Evolutionary conservation across 37 sponge, comb jelly and placozoan species (phyloP).

Genomic region (Agelas oroides): DNA sequence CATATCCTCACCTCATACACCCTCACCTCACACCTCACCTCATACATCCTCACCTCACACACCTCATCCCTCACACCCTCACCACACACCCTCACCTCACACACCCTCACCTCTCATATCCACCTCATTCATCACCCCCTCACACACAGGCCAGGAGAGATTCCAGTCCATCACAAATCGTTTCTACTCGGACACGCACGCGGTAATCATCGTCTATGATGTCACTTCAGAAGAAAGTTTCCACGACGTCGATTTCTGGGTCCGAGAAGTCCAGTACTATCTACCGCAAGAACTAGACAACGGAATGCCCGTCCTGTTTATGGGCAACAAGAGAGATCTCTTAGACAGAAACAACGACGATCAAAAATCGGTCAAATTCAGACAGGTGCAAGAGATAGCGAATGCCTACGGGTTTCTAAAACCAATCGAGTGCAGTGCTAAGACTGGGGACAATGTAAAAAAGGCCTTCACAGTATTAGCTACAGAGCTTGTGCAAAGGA

Average conservation of each 20-base stretch:
- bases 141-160: slow-evolving; percentile 61
- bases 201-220: slow-evolving; percentile 65
- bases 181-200: slow-evolving; percentile 53
- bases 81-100: too few species aligned
- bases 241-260: slow-evolving; percentile 57
- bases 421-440: slow-evolving; percentile 66
- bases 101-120: too few species aligned
- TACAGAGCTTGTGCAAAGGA: slow-evolving; percentile 3
- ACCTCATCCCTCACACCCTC: too few species aligned
- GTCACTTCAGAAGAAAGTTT: slow-evolving; percentile 20
- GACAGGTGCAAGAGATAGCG: slow-evolving; percentile 43
- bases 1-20: too few species aligned
- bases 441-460: slow-evolving; percentile 58
- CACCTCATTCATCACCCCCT: neutral
- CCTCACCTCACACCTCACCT: too few species aligned
- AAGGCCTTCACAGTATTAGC: slow-evolving; percentile 35
- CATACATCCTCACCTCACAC: too few species aligned
- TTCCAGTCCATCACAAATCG: slow-evolving; percentile 62
- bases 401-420: slow-evolving; percentile 30
- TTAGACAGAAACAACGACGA: neutral
- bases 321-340: slow-evolving; percentile 67
- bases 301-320: slow-evolving; percentile 54
- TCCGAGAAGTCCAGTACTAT: slow-evolving; percentile 48
- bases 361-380: neutral
- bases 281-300: slow-evolving; percentile 45